phyloP scores from a whole-genome alignment of 2,888 invertebrate species.

The Eustalomyia histrio region DNA sequence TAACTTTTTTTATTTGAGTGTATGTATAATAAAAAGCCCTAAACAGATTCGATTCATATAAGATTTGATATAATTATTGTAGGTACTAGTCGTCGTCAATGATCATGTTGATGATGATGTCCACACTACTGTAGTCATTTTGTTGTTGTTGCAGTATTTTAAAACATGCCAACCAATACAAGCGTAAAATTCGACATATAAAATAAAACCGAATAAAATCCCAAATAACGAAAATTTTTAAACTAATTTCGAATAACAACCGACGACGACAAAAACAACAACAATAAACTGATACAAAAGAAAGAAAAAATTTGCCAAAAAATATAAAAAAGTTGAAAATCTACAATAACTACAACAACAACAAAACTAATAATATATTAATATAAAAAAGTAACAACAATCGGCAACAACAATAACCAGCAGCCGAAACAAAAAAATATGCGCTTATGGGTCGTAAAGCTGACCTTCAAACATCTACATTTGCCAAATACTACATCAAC shows the following conservation, averaged over 20 bases:
- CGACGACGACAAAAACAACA: constrained; percentile 49
- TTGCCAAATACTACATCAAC: constrained; percentile 72
- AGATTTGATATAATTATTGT: background rate
- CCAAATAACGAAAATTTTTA: constrained; percentile 50
- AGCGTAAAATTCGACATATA: constrained; percentile 48
- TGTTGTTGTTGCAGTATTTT: constrained; percentile 19
- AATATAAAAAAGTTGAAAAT: constrained; percentile 61
- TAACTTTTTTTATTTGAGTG: too few species aligned
- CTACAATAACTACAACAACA: constrained; percentile 65
- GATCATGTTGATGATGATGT: background rate
- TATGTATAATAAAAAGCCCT: constrained; percentile 57
- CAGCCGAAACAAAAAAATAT: constrained; percentile 66
- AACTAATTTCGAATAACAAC: constrained; percentile 40
- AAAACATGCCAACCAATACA: constrained; percentile 59
- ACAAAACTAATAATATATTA: constrained; percentile 65
- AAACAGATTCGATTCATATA: constrained; percentile 40
- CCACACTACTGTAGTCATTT: background rate
- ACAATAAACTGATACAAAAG: constrained; percentile 66
- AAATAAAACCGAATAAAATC: constrained; percentile 63
- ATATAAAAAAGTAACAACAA: constrained; percentile 40
- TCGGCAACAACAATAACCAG: constrained; percentile 55
- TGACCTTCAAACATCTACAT: constrained; percentile 79
- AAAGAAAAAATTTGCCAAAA: constrained; percentile 71
- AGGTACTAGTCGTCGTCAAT: constrained; percentile 8
- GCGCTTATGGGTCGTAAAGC: constrained; percentile 79